Evolutionary conservation across 2,113 vertebrate genomes (phyloP).

Genomic region (Sciurus niger): DNA sequence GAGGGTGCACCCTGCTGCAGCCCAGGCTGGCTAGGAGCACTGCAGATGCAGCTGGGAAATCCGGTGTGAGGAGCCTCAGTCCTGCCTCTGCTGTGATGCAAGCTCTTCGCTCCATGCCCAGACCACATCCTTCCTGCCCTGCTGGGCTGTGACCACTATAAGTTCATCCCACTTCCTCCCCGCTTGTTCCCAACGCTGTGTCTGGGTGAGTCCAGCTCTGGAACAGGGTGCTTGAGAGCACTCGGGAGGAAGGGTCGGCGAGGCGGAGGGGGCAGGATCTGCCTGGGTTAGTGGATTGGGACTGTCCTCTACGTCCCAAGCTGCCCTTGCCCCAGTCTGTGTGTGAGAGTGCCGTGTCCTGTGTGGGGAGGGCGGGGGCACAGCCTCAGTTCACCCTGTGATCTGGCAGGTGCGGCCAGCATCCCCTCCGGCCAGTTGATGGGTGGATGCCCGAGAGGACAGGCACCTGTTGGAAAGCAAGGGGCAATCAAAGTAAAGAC

Average conservation of each 20-base stretch:
- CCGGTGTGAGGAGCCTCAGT: constrained; percentile 26
- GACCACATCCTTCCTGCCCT: constrained; percentile 79
- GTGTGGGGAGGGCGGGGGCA: neutral
- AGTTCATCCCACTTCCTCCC: constrained; percentile 11
- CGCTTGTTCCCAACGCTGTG: neutral
- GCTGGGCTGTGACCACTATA: constrained; percentile 19
- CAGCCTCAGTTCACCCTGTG: neutral
- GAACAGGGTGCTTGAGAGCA: neutral
- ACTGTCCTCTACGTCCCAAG: neutral
- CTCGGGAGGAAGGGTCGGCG: neutral
- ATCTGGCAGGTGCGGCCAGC: neutral
- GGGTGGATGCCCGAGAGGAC: neutral
- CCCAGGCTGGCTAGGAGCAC: neutral
- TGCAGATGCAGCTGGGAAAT: constrained; percentile 46
- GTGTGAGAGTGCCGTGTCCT: too few relatives aligned
- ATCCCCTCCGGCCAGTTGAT: neutral
- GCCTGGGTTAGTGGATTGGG: neutral
- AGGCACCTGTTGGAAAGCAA: neutral
- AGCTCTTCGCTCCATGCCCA: constrained; percentile 36
- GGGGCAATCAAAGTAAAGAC: neutral
- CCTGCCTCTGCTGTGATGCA: constrained; percentile 63
- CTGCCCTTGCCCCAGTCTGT: neutral
- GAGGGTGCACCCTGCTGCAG: neutral
- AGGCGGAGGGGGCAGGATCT: neutral
- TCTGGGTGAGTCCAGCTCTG: constrained; percentile 67